Base-by-base conservation (phyloP, 2,888 invertebrate species). In the Sacculina carcini region DNA sequence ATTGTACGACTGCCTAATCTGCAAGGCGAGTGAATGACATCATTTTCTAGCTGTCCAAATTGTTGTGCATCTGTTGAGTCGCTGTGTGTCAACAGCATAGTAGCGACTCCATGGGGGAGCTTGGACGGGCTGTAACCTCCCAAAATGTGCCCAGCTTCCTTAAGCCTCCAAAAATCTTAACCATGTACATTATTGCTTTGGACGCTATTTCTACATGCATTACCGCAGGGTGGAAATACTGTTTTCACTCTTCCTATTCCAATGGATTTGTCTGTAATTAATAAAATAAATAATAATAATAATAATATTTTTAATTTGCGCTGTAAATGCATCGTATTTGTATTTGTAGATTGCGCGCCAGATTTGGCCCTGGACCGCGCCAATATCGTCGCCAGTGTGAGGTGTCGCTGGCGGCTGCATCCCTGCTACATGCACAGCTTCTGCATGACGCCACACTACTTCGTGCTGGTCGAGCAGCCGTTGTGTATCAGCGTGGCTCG, bases 371-470 rank as follows among this genome's bases (percentile, higher is more conserved):
- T 54, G 39, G 51, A 54, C 16, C 50, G 50, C 16, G 80, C 79
- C 0, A 71, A 72, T 56, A 69, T 83, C 26, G 75, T 81, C 3
- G 79, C 77, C 4, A 70, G 72, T 2, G 65, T 84, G 56, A 77
- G 77, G 10, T 75, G 79, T 3, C 72, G 82, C 53, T 84, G 83
- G 84, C 69, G 75, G 31, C 66, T 85, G 38, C 75, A 82, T 66
- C 83, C 85, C 0, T 75, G 79, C 1, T 92, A 92, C 62, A 87
- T 86, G 82, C 92, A 92, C 62, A 84, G 85, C 2, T 92, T 90
- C 64, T 86, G 81, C 32, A 72, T 90, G 55, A 57, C 89, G 0
- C 76, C 82, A 46, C 79, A 84, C 61, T 89, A 78, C 65, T 84
- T 80, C 62, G 71, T 92, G 53, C 75, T 90, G 50, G 75, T 90